Base-by-base conservation (phyloP, 2,113 vertebrate genomes). In the Stercorarius parasiticus region DNA sequence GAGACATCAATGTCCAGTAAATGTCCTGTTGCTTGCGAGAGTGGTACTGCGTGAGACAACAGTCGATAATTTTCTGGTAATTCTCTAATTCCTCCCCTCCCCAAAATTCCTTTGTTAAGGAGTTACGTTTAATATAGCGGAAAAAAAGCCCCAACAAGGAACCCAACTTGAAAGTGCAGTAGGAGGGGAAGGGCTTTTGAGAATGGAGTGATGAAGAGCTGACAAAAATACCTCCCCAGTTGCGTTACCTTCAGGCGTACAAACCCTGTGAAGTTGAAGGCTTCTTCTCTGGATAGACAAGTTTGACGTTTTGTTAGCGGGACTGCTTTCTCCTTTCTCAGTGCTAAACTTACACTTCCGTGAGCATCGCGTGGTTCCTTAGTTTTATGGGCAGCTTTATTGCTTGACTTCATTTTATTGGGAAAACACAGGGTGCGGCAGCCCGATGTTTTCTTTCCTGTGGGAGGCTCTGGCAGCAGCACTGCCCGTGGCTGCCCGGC, bases 31-130 rank as follows among this genome's bases (percentile, higher is more conserved):
- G 96, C 95, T 97, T 96, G 92, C 58, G 34, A 94, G 94, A 97
- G 64, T 78, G 82, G 71, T 95, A 83, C 91, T 82, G 56, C 45
- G 14, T 95, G 82, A 96, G 88, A 93, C 91, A 94, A 91, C 90
- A 93, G 95, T 96, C 70, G 49, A 92, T 97, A 97, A 97, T 98
- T 98, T 98, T 97, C 96, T 97, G 91, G 95, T 98, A 98, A 98
- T 97, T 98, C 87, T 95, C 86, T 98, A 97, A 97, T 94, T 93
- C 86, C 26, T 84, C 19, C 10, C 20, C 7, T 84, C 42, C 78
- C 7, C 29, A 78, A 86, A 96, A 95, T 87, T 94, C 67, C 55
- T 96, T 96, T 86, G 82, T 96, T 95, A 91, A 83, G 65, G 53
- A 83, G 59, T 59, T 91, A 56, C 5, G 80, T 80, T 73, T 67